Conservation (phyloP, 2,113 vertebrate species). For the Xerus inauris region DNA sequence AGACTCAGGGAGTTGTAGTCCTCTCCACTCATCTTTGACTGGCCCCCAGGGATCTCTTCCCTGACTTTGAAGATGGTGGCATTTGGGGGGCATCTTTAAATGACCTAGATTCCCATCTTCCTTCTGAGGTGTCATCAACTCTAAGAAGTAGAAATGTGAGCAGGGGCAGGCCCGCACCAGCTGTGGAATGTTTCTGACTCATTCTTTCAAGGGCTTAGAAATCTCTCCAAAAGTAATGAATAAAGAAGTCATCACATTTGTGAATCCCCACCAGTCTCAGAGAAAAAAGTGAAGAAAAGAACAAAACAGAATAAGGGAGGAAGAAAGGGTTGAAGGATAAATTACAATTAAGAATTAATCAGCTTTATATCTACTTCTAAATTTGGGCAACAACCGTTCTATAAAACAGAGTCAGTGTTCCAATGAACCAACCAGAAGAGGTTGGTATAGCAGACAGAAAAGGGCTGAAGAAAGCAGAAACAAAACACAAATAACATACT, state of each 20-base stretch:
- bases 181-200: background rate
- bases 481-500: background rate
- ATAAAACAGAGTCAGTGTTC: background rate
- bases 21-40: background rate
- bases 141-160: background rate
- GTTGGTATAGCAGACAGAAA: background rate
- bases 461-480: background rate
- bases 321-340: background rate
- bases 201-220: background rate
- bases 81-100: background rate
- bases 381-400: background rate
- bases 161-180: background rate
- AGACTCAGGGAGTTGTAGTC: background rate
- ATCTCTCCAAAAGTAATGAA: background rate
- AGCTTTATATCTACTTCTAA: background rate
- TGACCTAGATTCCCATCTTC: background rate
- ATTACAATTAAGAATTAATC: background rate
- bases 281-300: background rate
- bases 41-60: background rate
- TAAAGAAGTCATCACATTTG: background rate
- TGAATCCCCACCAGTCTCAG: background rate
- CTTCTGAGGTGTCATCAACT: background rate
- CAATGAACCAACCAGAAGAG: background rate
- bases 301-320: background rate
- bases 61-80: background rate